Conservation (phyloP, 1,140 invertebrate species). For the Megalopta genalis region DNA sequence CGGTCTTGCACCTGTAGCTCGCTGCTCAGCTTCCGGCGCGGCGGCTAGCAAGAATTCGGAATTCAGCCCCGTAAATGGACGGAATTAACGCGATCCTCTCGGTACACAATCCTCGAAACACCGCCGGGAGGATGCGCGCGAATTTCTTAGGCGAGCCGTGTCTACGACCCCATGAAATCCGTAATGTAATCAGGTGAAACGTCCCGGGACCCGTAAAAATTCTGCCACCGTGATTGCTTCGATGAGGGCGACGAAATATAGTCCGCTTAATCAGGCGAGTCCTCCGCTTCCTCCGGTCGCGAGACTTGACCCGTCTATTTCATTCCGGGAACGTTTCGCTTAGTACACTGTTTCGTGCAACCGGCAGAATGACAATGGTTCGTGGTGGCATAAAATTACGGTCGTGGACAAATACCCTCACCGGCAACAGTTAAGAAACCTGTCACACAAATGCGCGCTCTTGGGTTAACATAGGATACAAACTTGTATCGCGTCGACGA, state of each 20-base stretch:
- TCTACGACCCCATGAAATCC: neutral
- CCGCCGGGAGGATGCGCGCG: neutral
- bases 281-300: neutral
- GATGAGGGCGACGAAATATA: neutral
- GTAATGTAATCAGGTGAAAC: conserved; percentile 8
- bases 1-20: conserved; percentile 40
- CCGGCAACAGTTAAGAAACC: too few relatives aligned
- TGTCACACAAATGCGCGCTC: too few relatives aligned
- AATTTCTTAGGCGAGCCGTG: neutral
- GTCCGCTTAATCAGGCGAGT: neutral
- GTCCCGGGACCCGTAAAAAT: neutral
- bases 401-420: too few relatives aligned
- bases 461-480: too few relatives aligned
- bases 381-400: too few relatives aligned
- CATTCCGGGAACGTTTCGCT: too few relatives aligned
- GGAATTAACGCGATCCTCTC: conserved; percentile 26
- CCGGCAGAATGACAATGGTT: too few relatives aligned
- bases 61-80: conserved; percentile 20
- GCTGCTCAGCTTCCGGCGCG: neutral
- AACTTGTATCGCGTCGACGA: too few relatives aligned
- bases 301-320: too few relatives aligned
- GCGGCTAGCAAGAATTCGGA: neutral
- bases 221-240: neutral
- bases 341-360: too few relatives aligned
- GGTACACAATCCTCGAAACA: conserved; percentile 10